A percentile compares a stretch with the other conserved stretches of the same genome.
Evolutionary conservation across 1,140 invertebrate species (phyloP).

Genomic region (Anthonomus grandis): DNA sequence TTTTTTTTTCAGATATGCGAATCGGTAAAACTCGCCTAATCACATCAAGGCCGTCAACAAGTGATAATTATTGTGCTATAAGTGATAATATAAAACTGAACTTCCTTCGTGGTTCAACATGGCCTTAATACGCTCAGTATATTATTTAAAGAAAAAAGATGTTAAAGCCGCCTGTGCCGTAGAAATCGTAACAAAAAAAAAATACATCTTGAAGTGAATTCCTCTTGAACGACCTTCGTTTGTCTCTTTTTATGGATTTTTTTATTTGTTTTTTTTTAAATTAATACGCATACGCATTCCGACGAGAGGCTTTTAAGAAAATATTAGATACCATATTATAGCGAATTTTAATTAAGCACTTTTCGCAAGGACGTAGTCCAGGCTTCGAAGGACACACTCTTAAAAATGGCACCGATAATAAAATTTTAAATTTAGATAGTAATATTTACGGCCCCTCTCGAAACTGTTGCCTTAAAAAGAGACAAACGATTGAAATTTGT

Average conservation of each 20-base stretch:
- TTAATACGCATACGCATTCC: too few relatives aligned
- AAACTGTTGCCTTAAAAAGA: too few relatives aligned
- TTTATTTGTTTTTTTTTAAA: too few relatives aligned
- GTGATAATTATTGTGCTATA: slow-evolving; percentile 24
- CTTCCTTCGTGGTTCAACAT: slow-evolving; percentile 38
- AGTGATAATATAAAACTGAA: slow-evolving; percentile 25
- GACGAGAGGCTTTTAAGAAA: too few relatives aligned
- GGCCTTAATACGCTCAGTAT: slow-evolving; percentile 42
- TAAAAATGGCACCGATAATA: too few relatives aligned
- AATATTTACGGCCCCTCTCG: too few relatives aligned
- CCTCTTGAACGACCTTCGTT: not conserved
- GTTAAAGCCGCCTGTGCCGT: slow-evolving; percentile 29
- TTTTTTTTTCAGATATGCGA: slow-evolving; percentile 3
- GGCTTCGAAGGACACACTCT: too few relatives aligned
- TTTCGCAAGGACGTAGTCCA: too few relatives aligned
- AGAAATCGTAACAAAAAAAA: slow-evolving; percentile 10
- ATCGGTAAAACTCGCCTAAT: not conserved
- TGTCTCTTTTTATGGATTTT: not conserved
- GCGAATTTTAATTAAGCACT: too few relatives aligned
- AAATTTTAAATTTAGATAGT: too few relatives aligned
- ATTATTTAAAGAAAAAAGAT: slow-evolving; percentile 30
- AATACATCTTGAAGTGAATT: slow-evolving; percentile 3
- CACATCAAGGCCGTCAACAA: slow-evolving; percentile 10
- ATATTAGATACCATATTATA: too few relatives aligned
- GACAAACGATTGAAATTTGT: too few relatives aligned